Evolutionary conservation across 2,888 invertebrate species (phyloP), one percentile per base, ranked within the genome.

Genomic region (Euplagia quadripunctaria): DNA sequence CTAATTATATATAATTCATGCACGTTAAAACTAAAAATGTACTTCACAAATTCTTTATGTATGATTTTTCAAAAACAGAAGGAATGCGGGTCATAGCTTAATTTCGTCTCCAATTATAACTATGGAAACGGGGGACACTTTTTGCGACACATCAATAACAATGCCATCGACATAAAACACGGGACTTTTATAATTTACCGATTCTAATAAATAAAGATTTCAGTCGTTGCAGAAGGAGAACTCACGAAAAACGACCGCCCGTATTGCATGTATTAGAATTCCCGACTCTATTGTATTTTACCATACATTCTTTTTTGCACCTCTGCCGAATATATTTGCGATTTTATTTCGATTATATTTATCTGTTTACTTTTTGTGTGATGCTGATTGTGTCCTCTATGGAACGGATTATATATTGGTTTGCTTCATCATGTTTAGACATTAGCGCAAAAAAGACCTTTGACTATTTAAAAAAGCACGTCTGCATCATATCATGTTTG

Each of bases 171-270:
- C 87, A 91, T 92, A 94, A 94, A 94, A 93, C 91, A 92, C 88
- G 85, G 81, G 84, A 88, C 87, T 90, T 91, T 93, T 91, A 94
- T 94, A 94, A 93, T 93, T 94, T 94, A 92, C 91, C 88, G 92
- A 91, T 92, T 92, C 95, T 95, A 95, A 95, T 96, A 96, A 95
- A 96, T 95, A 96, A 96, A 95, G 95, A 95, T 95, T 95, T 94
- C 87, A 92, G 92, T 87, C 89, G 88, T 89, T 92, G 91, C 89
- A 89, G 89, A 89, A 87, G 84, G 86, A 87, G 87, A 76, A 82
- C 85, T 85, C 83, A 88, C 89, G 88, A 95, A 96, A 96, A 96
- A 96, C 90, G 94, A 94, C 96, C 96, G 93, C 96, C 96, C 93
- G 93, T 90, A 90, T 90, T 89, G 95, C 87, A 88, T 92, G 87